Conservation (phyloP, 2,888 invertebrate species). For the Cerastis rubricosa region DNA sequence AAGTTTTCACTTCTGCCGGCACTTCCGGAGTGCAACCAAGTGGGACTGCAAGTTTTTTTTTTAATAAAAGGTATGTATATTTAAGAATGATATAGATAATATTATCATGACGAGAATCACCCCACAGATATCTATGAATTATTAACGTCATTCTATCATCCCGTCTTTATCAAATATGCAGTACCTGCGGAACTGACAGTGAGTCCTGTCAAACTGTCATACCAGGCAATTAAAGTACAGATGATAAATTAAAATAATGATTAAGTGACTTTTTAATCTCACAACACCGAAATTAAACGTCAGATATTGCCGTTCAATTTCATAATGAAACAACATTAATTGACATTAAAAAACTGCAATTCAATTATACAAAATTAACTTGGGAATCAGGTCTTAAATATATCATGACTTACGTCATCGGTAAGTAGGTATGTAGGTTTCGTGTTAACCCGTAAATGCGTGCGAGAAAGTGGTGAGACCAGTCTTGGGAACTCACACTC, state of each 20-base stretch:
- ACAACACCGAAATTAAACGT: neutral
- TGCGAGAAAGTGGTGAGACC: constrained; percentile 60
- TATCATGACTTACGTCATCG: constrained; percentile 35
- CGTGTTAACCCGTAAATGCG: constrained; percentile 53
- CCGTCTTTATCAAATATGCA: constrained; percentile 25
- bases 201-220: constrained; percentile 16
- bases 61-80: no score
- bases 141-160: constrained; percentile 2
- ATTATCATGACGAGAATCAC: neutral
- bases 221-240: neutral
- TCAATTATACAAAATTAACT: constrained; percentile 38
- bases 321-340: constrained; percentile 20
- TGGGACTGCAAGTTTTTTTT: no score
- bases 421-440: constrained; percentile 56
- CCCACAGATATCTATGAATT: neutral
- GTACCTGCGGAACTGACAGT: neutral
- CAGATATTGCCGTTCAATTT: neutral
- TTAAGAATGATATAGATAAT: neutral
- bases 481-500: constrained; percentile 47
- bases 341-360: constrained; percentile 28
- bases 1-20: no score
- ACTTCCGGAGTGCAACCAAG: no score
- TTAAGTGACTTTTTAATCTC: neutral
- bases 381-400: neutral
- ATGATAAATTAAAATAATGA: constrained; percentile 14